Evolutionary conservation across 1,140 invertebrate genomes (phyloP), one percentile per base, ranked within the genome.

Genomic region (Bacillus rossius): DNA sequence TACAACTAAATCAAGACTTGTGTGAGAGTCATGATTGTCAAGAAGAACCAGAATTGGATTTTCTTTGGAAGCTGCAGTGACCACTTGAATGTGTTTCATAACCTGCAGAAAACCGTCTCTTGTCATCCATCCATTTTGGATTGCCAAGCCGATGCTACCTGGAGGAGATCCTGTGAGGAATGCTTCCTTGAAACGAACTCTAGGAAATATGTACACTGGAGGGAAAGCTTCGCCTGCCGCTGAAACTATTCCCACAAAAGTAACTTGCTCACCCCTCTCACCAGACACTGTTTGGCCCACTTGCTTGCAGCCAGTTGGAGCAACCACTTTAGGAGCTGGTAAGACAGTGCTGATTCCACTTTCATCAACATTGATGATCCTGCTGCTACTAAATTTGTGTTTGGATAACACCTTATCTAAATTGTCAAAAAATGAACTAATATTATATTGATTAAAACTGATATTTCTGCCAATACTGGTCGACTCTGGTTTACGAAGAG

Each of bases 261-360:
- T 68, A 13, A 73, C 66, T 7, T 74, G 42, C 50, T 61, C 58
- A 3, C 70, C 75, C 57, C 70, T 57, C 64, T 77, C 73, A 5
- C 68, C 71, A 10, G 70, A 75, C 13, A 69, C 66, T 47, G 65
- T 59, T 63, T 70, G 63, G n/a, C 70, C 71, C 2, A 77, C 71
- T 63, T 68, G 63, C 57, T 72, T 77, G 56, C 51, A 37, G 3
- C 71, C 70, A 63, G 47, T 75, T 51, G 37, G 26, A 40, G 72
- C 68, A 47, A 77, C 63, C 47, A 77, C 64, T 65, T 72, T 75
- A 10, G 66, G 67, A 29, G 67, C 61, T 57, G 71, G 69, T 10
- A 71, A 67, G 29, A 78, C 75, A n/a, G 76, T 77, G 23, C 67
- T 73, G n/a, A 75, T 60, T 38, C 70, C 73, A 7, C 67, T 77